Percentiles rank a stretch among this genome's conserved stretches.
These are phyloP conservation scores for Momotus momota DNA, from an alignment of 2,797 vertebrate genomes.

Conservation along the genomic window DNA sequence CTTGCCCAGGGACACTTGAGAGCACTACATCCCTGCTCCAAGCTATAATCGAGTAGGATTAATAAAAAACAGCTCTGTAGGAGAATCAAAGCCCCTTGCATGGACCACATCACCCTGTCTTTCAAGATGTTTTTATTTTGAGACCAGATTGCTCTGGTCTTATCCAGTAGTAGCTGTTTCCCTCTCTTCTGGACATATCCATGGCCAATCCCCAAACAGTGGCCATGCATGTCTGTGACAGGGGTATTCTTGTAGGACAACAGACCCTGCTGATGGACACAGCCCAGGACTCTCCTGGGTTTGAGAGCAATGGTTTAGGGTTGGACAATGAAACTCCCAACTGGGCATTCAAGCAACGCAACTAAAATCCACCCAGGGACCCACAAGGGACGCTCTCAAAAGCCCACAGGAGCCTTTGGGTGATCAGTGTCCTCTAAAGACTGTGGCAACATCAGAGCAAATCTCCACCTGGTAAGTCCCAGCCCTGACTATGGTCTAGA, in stretches of 20 bases:
- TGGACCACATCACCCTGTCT: neutral
- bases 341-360: neutral
- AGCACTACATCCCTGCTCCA: neutral
- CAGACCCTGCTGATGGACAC: neutral
- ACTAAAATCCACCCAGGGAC: neutral
- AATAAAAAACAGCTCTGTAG: neutral
- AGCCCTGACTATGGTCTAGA: neutral
- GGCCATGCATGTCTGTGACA: fast-evolving
- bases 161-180: neutral
- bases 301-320: neutral
- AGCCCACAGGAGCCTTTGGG: neutral
- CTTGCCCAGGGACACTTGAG: neutral
- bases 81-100: neutral
- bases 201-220: neutral
- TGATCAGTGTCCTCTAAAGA: neutral
- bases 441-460: neutral
- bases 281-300: neutral
- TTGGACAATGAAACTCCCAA: neutral
- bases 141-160: neutral
- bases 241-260: neutral
- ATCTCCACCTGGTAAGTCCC: neutral
- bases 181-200: neutral
- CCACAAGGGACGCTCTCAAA: neutral
- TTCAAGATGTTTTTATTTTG: neutral
- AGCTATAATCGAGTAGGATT: neutral